A percentile compares a stretch with the other conserved stretches of the same genome.
phyloP scores from a whole-genome alignment of 2,888 invertebrate genomes.

The Bugula neritina region DNA sequence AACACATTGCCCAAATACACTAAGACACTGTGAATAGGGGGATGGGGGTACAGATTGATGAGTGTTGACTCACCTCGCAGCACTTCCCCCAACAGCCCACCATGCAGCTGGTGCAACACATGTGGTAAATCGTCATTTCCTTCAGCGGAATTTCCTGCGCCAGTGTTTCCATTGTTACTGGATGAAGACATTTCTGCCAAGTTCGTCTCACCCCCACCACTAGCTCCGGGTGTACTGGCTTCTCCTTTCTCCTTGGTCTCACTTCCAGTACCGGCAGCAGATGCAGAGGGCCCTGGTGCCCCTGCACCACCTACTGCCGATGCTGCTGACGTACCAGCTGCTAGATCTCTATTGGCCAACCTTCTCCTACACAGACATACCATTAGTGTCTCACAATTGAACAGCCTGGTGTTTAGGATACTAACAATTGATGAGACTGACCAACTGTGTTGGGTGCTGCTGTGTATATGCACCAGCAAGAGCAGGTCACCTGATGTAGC shows the following conservation, averaged over 20 bases:
- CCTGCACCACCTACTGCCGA: neutral
- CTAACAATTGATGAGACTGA: no score
- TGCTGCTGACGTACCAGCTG: neutral
- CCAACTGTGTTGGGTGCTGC: no score
- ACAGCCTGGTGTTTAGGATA: no score
- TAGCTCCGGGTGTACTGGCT: neutral
- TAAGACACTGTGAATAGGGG: no score
- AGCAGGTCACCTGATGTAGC: no score
- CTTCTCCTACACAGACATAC: no score
- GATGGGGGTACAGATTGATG: no score
- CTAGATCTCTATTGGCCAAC: neutral
- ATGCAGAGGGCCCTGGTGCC: neutral
- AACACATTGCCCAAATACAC: no score
- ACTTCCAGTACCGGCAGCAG: neutral
- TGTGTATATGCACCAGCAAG: no score
- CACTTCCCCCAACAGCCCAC: conserved; percentile 1
- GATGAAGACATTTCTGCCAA: conserved; percentile 15
- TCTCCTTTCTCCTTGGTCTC: no score
- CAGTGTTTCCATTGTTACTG: neutral
- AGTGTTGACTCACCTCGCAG: neutral
- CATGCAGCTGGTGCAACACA: neutral
- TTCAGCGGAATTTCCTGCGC: neutral
- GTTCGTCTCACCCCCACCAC: neutral
- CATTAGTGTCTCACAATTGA: no score
- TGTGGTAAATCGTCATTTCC: neutral